Evolutionary conservation across 2,888 invertebrate genomes (phyloP), one percentile per base, ranked within the genome.

Genomic region (Ptycholaimellus sp.): DNA sequence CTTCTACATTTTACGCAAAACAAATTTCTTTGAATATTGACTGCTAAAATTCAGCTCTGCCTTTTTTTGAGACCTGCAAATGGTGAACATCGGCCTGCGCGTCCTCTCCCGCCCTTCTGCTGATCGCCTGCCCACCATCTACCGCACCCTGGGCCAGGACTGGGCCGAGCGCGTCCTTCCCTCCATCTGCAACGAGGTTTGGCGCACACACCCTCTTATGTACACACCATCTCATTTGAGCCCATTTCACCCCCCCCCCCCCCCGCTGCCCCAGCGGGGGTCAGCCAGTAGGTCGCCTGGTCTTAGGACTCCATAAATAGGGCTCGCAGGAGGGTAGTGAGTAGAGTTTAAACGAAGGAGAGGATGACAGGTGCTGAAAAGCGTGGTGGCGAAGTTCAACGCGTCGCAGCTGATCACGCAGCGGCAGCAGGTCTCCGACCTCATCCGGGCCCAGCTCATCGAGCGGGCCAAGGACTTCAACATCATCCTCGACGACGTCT

Each of bases 341-440:
- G n/a, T n/a, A n/a, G n/a, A 23, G 13, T 40, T 16, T 43, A 30
- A 34, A 29, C 3, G 19, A 29, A 13, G 14, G 28, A 28, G n/a
- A n/a, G n/a, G n/a, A n/a, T 41, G 44, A 21, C 46, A 64, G 63
- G 64, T 93, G 20, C 67, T 96, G 19, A 96, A 96, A 61, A 82
- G 87, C 39, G 93, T 96, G 17, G 96, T 99, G 13, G 96, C 96
- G 7, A 96, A 99, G 65, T 99, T 99, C 60, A 96, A 99, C 65
- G 96, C 96, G 2, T 90, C 90, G 0, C 96, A 99, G 60, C 68
- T 99, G 37, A 99, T 99, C 49, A 99, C 96, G 36, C 90, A 93
- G 62, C 74, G 96, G 61, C 85, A 87, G 57, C 55, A 73, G 70
- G 80, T 83, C 13, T 87, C 54, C 1, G 43, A 53, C 42, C 40